Conservation (phyloP, 1,140 invertebrate genomes). For the Zaprionus camerounensis region DNA sequence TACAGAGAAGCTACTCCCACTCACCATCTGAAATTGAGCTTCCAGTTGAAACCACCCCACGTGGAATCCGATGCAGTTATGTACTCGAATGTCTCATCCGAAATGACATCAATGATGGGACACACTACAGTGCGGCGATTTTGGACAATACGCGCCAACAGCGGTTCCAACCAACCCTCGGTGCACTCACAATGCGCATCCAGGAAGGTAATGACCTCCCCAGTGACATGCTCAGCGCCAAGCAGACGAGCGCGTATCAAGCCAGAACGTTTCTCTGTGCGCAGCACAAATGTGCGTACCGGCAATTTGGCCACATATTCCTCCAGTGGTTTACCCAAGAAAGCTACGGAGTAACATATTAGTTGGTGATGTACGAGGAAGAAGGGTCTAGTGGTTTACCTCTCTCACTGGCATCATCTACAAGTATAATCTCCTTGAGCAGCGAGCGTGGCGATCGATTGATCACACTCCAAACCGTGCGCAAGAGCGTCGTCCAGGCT, state of each 20-base stretch:
- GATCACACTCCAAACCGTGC: constrained; percentile 98
- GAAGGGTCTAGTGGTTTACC: constrained; percentile 84
- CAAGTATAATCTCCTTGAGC: constrained; percentile 97
- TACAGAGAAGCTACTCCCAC: not conserved
- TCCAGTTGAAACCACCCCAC: constrained; percentile 99
- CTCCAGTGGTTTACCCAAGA: constrained; percentile 94
- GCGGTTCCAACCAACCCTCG: constrained; percentile 97
- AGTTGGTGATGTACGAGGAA: not conserved
- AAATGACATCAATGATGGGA: constrained; percentile 99
- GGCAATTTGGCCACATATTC: constrained; percentile 94
- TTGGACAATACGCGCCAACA: constrained; percentile 94
- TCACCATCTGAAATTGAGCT: constrained; percentile 98
- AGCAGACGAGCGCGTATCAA: constrained; percentile 96
- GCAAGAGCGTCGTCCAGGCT: constrained; percentile 97
- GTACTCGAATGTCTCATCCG: constrained; percentile 98
- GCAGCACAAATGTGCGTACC: constrained; percentile 91
- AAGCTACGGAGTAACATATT: constrained; percentile 85
- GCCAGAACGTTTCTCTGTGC: constrained; percentile 95
- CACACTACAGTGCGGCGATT: constrained; percentile 97
- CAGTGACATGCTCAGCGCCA: constrained; percentile 95
- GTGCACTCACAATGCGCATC: constrained; percentile 98
- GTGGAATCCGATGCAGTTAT: constrained; percentile 97
- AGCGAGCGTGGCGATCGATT: constrained; percentile 94
- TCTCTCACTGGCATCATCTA: constrained; percentile 98
- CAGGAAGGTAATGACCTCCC: constrained; percentile 97